phyloP scores from a whole-genome alignment of 30 jellyfish, hydroid and myxozoan species.

The Turritopsis dohrnii region DNA sequence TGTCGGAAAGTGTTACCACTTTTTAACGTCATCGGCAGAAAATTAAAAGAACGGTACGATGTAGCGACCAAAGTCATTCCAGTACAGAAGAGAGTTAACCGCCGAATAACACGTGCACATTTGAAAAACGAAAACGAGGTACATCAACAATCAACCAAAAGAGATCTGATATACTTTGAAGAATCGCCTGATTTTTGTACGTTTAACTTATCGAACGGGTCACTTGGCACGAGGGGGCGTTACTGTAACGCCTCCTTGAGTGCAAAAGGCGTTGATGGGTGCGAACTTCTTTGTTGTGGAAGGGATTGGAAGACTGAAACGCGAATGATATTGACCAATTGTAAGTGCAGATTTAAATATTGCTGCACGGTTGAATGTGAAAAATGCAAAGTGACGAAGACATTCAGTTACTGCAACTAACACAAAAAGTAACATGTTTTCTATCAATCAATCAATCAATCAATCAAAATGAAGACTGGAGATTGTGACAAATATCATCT shows the following conservation, averaged over 20 bases:
- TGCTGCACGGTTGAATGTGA: slow-evolving; percentile 83
- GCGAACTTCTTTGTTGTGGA: slow-evolving; percentile 81
- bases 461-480: neutral
- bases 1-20: slow-evolving; percentile 71
- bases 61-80: slow-evolving; percentile 80
- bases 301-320: slow-evolving; percentile 45
- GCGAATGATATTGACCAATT: slow-evolving; percentile 30
- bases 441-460: too few relatives aligned
- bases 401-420: slow-evolving; percentile 19
- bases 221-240: slow-evolving; percentile 84
- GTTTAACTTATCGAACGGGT: slow-evolving; percentile 44
- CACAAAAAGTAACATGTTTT: too few relatives aligned
- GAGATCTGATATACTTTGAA: slow-evolving; percentile 54
- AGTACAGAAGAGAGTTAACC: slow-evolving; percentile 16
- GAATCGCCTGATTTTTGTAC: slow-evolving; percentile 90
- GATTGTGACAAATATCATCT: too few relatives aligned
- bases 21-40: slow-evolving; percentile 63
- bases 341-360: slow-evolving; percentile 72
- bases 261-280: slow-evolving; percentile 71
- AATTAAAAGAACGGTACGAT: slow-evolving; percentile 58
- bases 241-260: slow-evolving; percentile 46
- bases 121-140: neutral
- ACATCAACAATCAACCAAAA: slow-evolving; percentile 17
- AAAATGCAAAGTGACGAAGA: slow-evolving; percentile 38
- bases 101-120: slow-evolving; percentile 17